phyloP scores from a whole-genome alignment of 1,140 invertebrate species.

The Chironomus striatipennis region DNA sequence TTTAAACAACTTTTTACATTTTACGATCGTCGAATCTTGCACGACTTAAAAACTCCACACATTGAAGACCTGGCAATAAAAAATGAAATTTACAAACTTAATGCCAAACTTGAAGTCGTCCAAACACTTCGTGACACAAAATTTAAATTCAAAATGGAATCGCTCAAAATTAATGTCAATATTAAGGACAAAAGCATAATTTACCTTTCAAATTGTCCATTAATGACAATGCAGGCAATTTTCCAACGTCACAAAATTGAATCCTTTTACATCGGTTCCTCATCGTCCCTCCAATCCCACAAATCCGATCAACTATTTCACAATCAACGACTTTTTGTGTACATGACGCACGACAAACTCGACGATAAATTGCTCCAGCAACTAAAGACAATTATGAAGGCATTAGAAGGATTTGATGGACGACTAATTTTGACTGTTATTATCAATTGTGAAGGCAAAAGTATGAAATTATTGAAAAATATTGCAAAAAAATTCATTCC shows the following conservation, averaged over 20 bases:
- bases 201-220: neutral
- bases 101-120: neutral
- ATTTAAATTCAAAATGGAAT: neutral
- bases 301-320: neutral
- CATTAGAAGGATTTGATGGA: neutral
- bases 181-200: neutral
- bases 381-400: neutral
- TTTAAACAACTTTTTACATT: neutral
- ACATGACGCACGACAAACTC: neutral
- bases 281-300: neutral
- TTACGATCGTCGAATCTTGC: neutral
- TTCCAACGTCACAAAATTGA: slow-evolving; percentile 2
- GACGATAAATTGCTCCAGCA: neutral
- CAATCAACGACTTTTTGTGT: neutral
- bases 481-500: neutral
- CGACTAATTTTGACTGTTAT: neutral
- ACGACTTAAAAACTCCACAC: neutral
- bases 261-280: neutral
- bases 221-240: neutral
- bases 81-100: neutral
- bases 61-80: neutral
- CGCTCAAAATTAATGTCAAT: neutral
- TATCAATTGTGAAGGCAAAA: neutral
- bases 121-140: neutral
- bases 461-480: neutral